Base-by-base conservation (phyloP, 1,140 invertebrate genomes). In the Psilanteris sp. region DNA sequence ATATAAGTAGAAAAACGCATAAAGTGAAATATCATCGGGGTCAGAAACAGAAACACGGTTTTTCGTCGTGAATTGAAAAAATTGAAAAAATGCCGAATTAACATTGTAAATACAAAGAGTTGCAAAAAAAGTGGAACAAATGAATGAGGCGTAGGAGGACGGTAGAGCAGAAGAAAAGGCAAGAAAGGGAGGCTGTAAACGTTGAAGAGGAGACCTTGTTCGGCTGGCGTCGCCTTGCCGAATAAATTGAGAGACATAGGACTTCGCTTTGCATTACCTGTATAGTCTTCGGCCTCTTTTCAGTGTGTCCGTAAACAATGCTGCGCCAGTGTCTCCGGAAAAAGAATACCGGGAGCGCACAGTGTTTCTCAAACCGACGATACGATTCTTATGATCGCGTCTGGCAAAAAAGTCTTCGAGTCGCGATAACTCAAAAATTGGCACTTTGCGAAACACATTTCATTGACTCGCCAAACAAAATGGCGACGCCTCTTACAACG, bases 201-300 rank as follows among this genome's bases (percentile, higher is more conserved):
- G n/a, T n/a, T n/a, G n/a, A n/a, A n/a, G n/a, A n/a, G n/a, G n/a
- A n/a, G n/a, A n/a, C n/a, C n/a, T n/a, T n/a, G n/a, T n/a, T n/a
- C 27, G 37, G 59, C 8, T 64, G 29, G 48, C 61, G 34, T 66
- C 48, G 54, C 37, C 34, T 64, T 64, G 61, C 61, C 48, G 61
- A 54, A 66, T 66, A 66, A 66, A 66, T 66, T 54, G 61, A 66
- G 61, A 66, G 61, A 64, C 46, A 54, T 46, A 64, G 46, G 46
- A 66, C 46, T 66, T 66, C 61, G 61, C 62, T 55, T 46, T 46
- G 50, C 62, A 67, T 55, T 67, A 20, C 24, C 62, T 27, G 50
- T 55, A 67, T 29, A 68, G 50, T 68, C 41, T 43, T 68, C 64
- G 41, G 62, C 50, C 50, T 67, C 50, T 57, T 67, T 57, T 32